Base-by-base conservation (phyloP, 2,888 invertebrate species). In the Chromoteleia sp. region DNA sequence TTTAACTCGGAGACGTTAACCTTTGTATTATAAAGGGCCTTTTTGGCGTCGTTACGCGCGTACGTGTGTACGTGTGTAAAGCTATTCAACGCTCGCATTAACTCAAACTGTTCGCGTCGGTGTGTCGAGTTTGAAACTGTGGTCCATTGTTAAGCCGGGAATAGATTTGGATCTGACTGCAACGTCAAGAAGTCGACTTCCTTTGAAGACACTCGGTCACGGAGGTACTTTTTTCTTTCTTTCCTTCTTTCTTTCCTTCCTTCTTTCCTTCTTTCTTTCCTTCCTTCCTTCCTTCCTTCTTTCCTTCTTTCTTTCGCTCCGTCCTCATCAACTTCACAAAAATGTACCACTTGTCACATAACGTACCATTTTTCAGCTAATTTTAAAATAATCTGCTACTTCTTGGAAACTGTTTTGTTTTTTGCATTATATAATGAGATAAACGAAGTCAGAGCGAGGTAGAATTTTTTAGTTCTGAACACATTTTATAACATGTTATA, bases 91-190 rank as follows among this genome's bases (percentile, higher is more conserved):
- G 52, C 56, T 74, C 77, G 67, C 74, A 68, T 79, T 76, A 80
- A 70, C 68, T 59, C 54, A 73, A 79, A 68, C 83, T 73, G 58
- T 45, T 65, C 79, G 74, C 74, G 83, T 79, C 79, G 71, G 75
- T 75, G 71, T 65, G 82, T 76, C 82, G 77, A 84, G 84, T 89
- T 45, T 86, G 86, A 89, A 88, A 89, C 87, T 86, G 90, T 86
- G 86, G 85, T 33, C 87, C 87, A 90, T 90, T 90, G 89, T 90
- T 87, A 84, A 86, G 84, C 86, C 86, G 80, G 84, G 87, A 89
- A 90, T 89, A 90, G 89, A 90, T 88, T 88, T 75, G 83, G 83
- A 88, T 89, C 87, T 87, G 86, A 81, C 83, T 1, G 82, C 84
- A 74, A 56, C 83, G 81, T 82, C 75, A 74, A 84, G 84, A 83